Evolutionary conservation across 2,888 invertebrate species (phyloP).

Genomic region (Sepiola atlantica): DNA sequence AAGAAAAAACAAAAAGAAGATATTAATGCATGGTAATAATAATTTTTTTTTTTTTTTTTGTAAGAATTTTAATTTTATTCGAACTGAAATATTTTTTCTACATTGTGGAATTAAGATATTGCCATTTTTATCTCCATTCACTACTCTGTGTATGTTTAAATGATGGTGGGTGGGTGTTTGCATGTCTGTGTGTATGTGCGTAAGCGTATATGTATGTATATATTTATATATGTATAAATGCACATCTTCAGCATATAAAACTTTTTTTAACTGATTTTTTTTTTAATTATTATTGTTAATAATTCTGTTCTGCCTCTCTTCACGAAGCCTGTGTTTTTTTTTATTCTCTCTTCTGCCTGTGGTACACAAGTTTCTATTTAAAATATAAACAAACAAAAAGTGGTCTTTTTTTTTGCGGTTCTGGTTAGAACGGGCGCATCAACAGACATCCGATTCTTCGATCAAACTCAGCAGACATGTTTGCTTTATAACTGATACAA

Average conservation of each 20-base stretch:
- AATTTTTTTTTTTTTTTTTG: background rate
- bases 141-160: slow-evolving; percentile 8
- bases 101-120: slow-evolving; percentile 3
- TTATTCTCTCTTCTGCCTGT: background rate
- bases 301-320: slow-evolving; percentile 32
- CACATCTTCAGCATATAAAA: background rate
- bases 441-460: background rate
- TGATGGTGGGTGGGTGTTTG: background rate
- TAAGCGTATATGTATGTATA: slow-evolving; percentile 34
- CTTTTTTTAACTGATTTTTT: background rate
- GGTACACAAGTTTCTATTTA: background rate
- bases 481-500: background rate
- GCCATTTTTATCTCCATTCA: slow-evolving; percentile 35
- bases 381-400: background rate
- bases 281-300: background rate
- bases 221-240: slow-evolving; percentile 35
- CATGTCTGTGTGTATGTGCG: background rate
- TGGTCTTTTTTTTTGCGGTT: background rate
- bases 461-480: background rate
- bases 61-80: background rate
- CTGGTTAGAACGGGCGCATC: background rate
- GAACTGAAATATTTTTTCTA: slow-evolving; percentile 32
- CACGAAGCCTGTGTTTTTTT: background rate
- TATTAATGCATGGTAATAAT: background rate
- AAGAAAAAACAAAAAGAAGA: background rate